These are phyloP conservation scores for Callospermophilus lateralis DNA, from an alignment of 2,113 vertebrate species.

Conservation along the genomic window DNA sequence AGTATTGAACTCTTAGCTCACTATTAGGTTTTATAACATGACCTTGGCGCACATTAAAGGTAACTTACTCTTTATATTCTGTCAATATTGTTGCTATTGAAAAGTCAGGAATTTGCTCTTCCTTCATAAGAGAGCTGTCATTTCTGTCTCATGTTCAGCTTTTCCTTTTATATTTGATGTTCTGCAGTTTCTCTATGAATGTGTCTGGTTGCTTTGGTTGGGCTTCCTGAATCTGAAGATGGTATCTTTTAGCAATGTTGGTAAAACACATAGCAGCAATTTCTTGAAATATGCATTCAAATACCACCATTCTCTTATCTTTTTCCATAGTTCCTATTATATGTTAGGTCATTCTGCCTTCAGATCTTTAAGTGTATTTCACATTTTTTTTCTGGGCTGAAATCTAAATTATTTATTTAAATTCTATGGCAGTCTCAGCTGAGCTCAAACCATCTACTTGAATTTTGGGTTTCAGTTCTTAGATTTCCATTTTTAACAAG, in stretches of 20 bases:
- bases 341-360: not conserved
- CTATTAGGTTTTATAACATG: not conserved
- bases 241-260: not conserved
- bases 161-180: not conserved
- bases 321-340: conserved; percentile 15
- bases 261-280: not conserved
- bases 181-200: not conserved
- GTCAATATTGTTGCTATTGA: not conserved
- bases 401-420: not conserved
- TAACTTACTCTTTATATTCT: not conserved
- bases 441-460: not conserved
- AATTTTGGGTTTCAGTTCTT: conserved; percentile 4
- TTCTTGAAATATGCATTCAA: conserved; percentile 2
- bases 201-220: not conserved
- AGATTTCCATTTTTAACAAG: conserved; percentile 25
- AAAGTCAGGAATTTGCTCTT: conserved; percentile 21
- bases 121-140: not conserved
- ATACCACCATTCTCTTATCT: not conserved
- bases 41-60: not conserved
- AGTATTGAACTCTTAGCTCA: not conserved
- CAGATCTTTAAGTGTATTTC: not conserved
- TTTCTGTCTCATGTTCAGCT: not conserved
- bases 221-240: not conserved
- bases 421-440: not conserved
- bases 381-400: conserved; percentile 21